Evolutionary conservation across 2,888 invertebrate genomes (phyloP).

Genomic region (Eremobia ochroleuca): DNA sequence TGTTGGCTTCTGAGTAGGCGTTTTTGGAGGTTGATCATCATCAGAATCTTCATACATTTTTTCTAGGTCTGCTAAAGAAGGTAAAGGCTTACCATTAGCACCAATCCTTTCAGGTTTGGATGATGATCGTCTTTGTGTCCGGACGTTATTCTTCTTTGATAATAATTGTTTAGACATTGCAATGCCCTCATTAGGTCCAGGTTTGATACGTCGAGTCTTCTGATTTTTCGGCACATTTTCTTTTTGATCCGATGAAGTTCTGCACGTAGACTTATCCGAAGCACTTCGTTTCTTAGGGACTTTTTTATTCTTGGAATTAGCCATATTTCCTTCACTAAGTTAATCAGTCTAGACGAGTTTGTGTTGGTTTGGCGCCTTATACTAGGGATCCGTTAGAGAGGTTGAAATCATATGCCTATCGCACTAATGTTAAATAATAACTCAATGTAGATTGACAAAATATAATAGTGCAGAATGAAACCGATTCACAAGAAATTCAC

Average conservation of each 20-base stretch:
- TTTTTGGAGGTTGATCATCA: constrained; percentile 29
- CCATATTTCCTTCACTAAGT: constrained; percentile 37
- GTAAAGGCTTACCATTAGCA: constrained; percentile 73
- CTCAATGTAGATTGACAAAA: not conserved
- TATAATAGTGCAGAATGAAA: not conserved
- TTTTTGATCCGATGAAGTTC: constrained; percentile 49
- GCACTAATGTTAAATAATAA: not conserved
- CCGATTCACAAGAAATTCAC: not conserved
- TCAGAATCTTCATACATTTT: constrained; percentile 74
- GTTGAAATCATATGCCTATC: not conserved
- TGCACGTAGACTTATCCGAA: constrained; percentile 8
- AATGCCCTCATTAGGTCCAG: constrained; percentile 41
- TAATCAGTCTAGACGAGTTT: not conserved
- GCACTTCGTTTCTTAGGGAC: constrained; percentile 18
- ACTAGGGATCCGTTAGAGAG: not conserved
- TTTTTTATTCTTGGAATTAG: constrained; percentile 47
- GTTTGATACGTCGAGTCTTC: constrained; percentile 31
- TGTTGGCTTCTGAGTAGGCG: not conserved
- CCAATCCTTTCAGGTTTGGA: constrained; percentile 54
- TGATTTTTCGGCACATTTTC: constrained; percentile 56
- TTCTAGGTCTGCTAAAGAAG: constrained; percentile 73
- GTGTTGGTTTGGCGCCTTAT: not conserved
- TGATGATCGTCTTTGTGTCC: constrained; percentile 1
- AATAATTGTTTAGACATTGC: constrained; percentile 57
- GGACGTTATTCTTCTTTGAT: constrained; percentile 39